Evolutionary conservation across 2,113 vertebrate species (phyloP).

Genomic region (Scatophagus argus): DNA sequence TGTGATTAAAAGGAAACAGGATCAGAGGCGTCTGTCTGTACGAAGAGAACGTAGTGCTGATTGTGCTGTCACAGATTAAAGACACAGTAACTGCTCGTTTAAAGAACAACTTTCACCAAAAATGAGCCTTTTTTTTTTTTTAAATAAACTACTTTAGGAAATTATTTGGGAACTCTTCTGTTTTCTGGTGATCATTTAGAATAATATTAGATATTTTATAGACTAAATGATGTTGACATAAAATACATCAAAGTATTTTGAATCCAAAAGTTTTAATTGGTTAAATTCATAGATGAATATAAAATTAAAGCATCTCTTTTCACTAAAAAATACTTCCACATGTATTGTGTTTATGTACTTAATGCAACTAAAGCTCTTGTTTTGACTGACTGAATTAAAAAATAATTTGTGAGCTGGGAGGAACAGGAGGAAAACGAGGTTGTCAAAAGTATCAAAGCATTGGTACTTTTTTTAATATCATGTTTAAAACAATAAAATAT

Average conservation of each 20-base stretch:
- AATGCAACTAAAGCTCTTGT: neutral
- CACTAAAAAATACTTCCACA: neutral
- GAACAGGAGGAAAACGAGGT: neutral
- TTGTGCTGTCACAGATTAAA: neutral
- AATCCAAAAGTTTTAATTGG: neutral
- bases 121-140: too few species aligned
- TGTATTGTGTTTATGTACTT: neutral
- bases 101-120: too few species aligned
- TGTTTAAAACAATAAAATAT: too few species aligned
- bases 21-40: neutral
- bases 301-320: neutral
- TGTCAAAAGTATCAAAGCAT: too few species aligned
- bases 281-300: neutral
- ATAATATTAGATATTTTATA: neutral
- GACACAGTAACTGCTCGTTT: too few species aligned
- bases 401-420: neutral
- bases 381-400: slow-evolving; percentile 1
- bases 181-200: neutral
- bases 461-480: too few species aligned
- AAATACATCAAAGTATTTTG: neutral
- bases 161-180: neutral
- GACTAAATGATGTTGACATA: neutral
- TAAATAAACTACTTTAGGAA: neutral
- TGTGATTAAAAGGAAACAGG: slow-evolving; percentile 23
- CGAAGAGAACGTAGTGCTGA: neutral